Base-by-base conservation (phyloP, 2,113 vertebrate genomes). In the Pleuronectes platessa region DNA sequence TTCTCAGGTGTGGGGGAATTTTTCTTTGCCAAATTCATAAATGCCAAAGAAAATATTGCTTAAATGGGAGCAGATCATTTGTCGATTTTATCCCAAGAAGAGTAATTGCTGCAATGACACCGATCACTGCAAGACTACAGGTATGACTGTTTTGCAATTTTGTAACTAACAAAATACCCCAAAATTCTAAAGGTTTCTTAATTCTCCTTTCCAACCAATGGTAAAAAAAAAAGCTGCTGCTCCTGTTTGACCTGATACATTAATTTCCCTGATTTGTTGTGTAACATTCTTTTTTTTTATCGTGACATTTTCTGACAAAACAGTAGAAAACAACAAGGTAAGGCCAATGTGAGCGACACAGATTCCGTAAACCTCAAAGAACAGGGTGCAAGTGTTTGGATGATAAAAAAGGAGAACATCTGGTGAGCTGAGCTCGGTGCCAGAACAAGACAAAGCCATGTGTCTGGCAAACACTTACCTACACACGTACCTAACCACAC, bases 361-460 rank as follows among this genome's bases (percentile, higher is more conserved):
- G 76, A 91, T 85, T 92, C 86, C 67, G 72, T 86, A 90, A 92
- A 92, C 86, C 88, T 93, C 89, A 89, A 90, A 90, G 85, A 94
- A 90, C 89, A 81, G 68, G 70, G 84, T 71, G 82, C 88, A 88
- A 92, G 89, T 88, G 90, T 89, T 42, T 92, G 88, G 90, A 92
- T 90, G 94, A 93, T 94, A 94, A 94, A 93, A 92, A 92, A 92
- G 88, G 81, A 90, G 92, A 94, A 94, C 94, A 94, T 94, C 93
- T 94, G 94, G 92, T 93, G 92, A 89, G 89, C 69, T 56, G 78
- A 93, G 91, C 87, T 68, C 64, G 10, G 88, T 94, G 94, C 94
- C 94, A 94, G 90, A 92, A 94, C 90, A 79, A 94, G 90, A 94
- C 93, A 94, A 94, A 94, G 90, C 92, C 92, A 92, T 90, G 92